Evolutionary conservation across 1,140 invertebrate species (phyloP), one percentile per base, ranked within the genome.

Genomic region (Chelonus insularis): DNA sequence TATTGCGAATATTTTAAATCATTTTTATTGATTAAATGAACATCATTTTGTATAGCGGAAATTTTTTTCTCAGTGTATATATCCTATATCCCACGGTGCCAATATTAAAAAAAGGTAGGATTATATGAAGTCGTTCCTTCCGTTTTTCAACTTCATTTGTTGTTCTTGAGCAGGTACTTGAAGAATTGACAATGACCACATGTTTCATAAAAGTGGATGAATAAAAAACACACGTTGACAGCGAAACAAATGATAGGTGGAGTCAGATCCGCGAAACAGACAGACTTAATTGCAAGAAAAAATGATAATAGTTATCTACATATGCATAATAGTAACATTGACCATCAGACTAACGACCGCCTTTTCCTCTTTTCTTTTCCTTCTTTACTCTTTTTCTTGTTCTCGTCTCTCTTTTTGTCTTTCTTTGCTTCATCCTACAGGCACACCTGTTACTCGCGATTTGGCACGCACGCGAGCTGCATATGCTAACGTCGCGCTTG

Each of bases 401-500:
- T 48, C 23, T 21, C 7, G 16, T 23, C 2, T 6, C 2, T 23
- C 8, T 11, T 23, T 25, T 48, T 43, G 20, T 47, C 21, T 14
- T 32, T 21, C 50, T 47, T 61, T n/a, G 36, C 51, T 54, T 45
- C 59, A 61, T 61, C 25, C 50, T 55, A 39, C 51, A 55, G 11
- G 11, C 23, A 20, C 59, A 61, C 51, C 59, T 61, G 59, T 55
- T 61, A 55, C 41, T 43, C 18, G 37, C 57, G 47, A 41, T 34
- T 52, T 25, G 11, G 43, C 51, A 47, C 52, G 58, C 58, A 60
- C 59, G 51, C 59, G 23, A 55, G 16, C 59, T 54, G 25, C 59
- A 61, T 61, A 61, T 61, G 59, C 57, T 12, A 29, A 59, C 16
- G n/a, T 59, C 41, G 50, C 21, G 39, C 9, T 18, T 20, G 7